Conservation (phyloP, 2,888 invertebrate genomes). For the Meganola albula region DNA sequence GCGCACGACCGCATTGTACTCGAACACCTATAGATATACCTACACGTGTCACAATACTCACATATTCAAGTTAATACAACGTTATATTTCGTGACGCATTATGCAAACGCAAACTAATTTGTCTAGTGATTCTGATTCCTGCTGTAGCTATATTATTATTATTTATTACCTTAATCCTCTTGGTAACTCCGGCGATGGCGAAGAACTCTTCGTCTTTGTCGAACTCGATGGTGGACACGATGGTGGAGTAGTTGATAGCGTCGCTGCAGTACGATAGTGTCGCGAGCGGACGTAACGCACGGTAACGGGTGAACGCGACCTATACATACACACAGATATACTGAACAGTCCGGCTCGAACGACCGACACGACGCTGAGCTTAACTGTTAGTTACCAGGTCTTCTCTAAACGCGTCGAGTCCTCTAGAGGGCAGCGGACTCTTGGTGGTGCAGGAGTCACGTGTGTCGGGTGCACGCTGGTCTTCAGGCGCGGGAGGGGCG, state of each 20-base stretch:
- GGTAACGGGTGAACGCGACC: conserved; percentile 31
- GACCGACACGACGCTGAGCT: too few relatives aligned
- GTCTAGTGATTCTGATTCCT: too few relatives aligned
- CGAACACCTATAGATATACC: too few relatives aligned
- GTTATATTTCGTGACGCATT: too few relatives aligned
- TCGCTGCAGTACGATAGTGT: conserved; percentile 94
- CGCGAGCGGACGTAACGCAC: conserved; percentile 86
- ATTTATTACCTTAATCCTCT: conserved; percentile 90
- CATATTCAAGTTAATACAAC: too few relatives aligned
- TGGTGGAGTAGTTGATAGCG: conserved; percentile 90
- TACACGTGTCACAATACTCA: too few relatives aligned
- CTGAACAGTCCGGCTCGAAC: conserved; percentile 91
- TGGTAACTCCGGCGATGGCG: conserved; percentile 96
- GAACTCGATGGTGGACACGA: conserved; percentile 95
- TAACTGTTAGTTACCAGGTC: too few relatives aligned
- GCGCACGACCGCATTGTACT: conserved; percentile 89
- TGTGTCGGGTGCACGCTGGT: conserved; percentile 40
- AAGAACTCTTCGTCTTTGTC: conserved; percentile 97
- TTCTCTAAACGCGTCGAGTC: conserved; percentile 87
- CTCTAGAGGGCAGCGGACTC: conserved; percentile 33
- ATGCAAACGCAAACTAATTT: too few relatives aligned
- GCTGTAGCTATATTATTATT: too few relatives aligned
- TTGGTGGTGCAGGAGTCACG: neutral
- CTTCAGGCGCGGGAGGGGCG: conserved; percentile 15
- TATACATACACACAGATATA: too few relatives aligned